phyloP scores from a whole-genome alignment of 2,888 invertebrate species.

The Hypselothyrea guttata region DNA sequence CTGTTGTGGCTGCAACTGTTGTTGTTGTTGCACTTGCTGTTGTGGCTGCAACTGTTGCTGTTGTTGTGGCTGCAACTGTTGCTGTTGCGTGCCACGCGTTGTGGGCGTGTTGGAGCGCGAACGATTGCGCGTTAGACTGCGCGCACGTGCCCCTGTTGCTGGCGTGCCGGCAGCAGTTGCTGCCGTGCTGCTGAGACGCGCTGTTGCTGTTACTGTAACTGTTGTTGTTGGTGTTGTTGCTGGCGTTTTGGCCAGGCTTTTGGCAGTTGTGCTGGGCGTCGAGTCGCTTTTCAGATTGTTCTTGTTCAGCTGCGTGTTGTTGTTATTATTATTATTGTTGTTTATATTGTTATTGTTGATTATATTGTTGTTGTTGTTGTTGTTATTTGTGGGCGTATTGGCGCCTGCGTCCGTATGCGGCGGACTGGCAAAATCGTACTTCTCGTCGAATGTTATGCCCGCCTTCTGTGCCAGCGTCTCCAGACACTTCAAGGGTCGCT shows the following conservation, averaged over 20 bases:
- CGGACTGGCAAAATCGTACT: slow-evolving; percentile 87
- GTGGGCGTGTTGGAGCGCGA: slow-evolving; percentile 56
- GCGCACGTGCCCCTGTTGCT: slow-evolving; percentile 31
- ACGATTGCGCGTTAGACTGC: slow-evolving; percentile 44
- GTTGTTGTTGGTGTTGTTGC: slow-evolving; percentile 14
- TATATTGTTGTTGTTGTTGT: slow-evolving; percentile 32
- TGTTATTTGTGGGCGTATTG: slow-evolving; percentile 36
- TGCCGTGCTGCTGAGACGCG: slow-evolving; percentile 1
- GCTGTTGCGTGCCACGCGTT: slow-evolving; percentile 60
- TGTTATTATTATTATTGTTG: slow-evolving; percentile 29
- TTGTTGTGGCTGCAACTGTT: slow-evolving; percentile 1
- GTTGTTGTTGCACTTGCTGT: slow-evolving; percentile 3
- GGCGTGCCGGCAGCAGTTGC: slow-evolving; percentile 5
- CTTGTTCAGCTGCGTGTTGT: slow-evolving; percentile 31
- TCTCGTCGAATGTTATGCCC: slow-evolving; percentile 88
- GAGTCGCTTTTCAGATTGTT: slow-evolving; percentile 21
- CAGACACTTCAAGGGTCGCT: slow-evolving; percentile 86
- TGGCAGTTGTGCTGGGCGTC: slow-evolving; percentile 27
- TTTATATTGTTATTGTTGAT: slow-evolving; percentile 34
- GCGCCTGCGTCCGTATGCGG: slow-evolving; percentile 62
- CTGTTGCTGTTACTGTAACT: no score
- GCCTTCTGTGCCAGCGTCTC: slow-evolving; percentile 89
- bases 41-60: neutral
- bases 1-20: neutral
- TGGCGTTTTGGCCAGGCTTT: slow-evolving; percentile 13